These are phyloP conservation scores for Danio rerio DNA, from an alignment of 2,113 vertebrate species.

Conservation along the genomic window DNA sequence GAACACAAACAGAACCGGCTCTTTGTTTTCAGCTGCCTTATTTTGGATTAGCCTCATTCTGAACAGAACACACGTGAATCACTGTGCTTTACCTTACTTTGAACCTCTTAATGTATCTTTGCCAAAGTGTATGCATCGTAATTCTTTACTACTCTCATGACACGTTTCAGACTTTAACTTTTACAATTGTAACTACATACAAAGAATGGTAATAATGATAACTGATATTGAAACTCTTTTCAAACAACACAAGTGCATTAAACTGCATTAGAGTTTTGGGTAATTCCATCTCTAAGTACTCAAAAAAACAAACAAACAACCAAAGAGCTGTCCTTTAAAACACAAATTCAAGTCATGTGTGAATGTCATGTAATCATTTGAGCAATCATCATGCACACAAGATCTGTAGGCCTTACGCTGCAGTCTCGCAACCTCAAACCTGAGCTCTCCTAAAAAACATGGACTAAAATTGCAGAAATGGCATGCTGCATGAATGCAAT, in stretches of 20 bases:
- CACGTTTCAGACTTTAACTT: not conserved
- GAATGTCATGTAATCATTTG: not conserved
- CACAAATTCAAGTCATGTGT: not conserved
- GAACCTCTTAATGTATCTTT: not conserved
- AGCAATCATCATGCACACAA: not conserved
- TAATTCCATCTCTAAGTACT: not conserved
- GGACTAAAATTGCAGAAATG: too few species aligned
- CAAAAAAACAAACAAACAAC: not conserved
- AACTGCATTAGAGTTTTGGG: too few species aligned
- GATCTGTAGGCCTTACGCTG: too few species aligned
- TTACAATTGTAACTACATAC: not conserved
- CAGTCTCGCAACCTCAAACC: too few species aligned
- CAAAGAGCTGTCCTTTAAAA: not conserved
- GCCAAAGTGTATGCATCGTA: not conserved
- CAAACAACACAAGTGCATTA: too few species aligned
- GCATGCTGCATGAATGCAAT: too few species aligned
- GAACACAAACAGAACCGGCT: constrained; percentile 12
- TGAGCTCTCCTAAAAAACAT: too few species aligned
- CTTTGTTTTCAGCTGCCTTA: constrained; percentile 6
- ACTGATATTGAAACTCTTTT: not conserved
- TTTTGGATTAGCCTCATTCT: constrained; percentile 9
- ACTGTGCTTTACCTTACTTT: not conserved
- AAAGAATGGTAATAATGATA: not conserved
- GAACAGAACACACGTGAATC: not conserved
- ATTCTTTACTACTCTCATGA: not conserved